These are phyloP conservation scores for Oppia nitens DNA, from an alignment of 1,140 invertebrate species.

Conservation along the genomic window DNA sequence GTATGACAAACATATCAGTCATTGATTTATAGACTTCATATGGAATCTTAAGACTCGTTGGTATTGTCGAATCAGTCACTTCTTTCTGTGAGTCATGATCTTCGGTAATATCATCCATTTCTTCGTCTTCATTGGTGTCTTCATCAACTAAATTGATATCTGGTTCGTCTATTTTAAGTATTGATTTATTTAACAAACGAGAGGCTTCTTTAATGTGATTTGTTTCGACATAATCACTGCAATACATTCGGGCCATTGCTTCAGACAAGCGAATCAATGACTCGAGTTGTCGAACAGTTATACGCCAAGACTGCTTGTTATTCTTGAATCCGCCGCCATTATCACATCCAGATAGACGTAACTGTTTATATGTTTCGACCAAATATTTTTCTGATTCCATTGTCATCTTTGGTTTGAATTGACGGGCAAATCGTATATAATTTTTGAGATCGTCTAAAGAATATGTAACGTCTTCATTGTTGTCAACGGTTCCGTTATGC, in stretches of 20 bases:
- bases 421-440: slow-evolving; percentile 89
- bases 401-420: slow-evolving; percentile 72
- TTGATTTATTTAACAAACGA: slow-evolving; percentile 90
- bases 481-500: slow-evolving; percentile 58
- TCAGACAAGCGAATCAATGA: slow-evolving; percentile 91
- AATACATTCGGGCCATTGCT: slow-evolving; percentile 88
- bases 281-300: slow-evolving; percentile 97
- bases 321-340: slow-evolving; percentile 37
- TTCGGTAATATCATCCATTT: slow-evolving; percentile 16
- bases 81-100: slow-evolving; percentile 10
- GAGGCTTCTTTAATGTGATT: slow-evolving; percentile 88
- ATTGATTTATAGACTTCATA: slow-evolving; percentile 89
- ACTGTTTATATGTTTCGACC: slow-evolving; percentile 69
- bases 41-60: slow-evolving; percentile 67
- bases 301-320: slow-evolving; percentile 62
- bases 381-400: slow-evolving; percentile 64
- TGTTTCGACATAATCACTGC: slow-evolving; percentile 63
- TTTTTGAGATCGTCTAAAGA: slow-evolving; percentile 67
- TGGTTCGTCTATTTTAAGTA: slow-evolving; percentile 91
- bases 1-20: slow-evolving; percentile 72
- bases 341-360: slow-evolving; percentile 45
- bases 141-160: slow-evolving; percentile 62
- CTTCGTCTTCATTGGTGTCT: slow-evolving; percentile 21
- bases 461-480: slow-evolving; percentile 52
- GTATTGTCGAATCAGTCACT: slow-evolving; percentile 8